Evolutionary conservation across 2,888 invertebrate genomes (phyloP), one percentile per base, ranked within the genome.

Genomic region (Cryptus armator): DNA sequence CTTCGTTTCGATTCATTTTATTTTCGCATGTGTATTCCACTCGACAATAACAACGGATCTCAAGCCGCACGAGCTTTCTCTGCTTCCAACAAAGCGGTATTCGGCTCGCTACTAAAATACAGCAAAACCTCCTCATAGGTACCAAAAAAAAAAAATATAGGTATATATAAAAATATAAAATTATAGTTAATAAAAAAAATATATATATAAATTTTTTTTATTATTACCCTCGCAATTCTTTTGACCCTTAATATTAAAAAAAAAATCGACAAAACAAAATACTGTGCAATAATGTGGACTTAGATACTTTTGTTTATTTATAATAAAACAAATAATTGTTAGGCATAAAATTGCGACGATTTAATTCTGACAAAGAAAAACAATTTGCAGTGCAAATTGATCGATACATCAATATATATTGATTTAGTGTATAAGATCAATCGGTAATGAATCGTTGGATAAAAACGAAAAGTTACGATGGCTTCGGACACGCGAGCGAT

Each of bases 41-140:
- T 37, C 16, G 43, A 81, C 37, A 37, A 70, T 70, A 75, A 59
- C 59, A 51, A 62, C 51, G 51, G 51, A 64, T n/a, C 43, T 32
- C 16, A 12, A 77, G 56, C 62, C 48, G 53, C 44, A 75, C 56
- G 19, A 19, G 43, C 16, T 44, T 43, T 37, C 51, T 19, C 9
- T 3, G 43, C 14, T n/a, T 53, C 56, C 19, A 44, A 72, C 56
- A 56, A 72, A 37, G 14, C 53, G 9, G 7, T 24, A 16, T 24
- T 19, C 19, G 19, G 59, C 29, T 19, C 16, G 53, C 16, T 59
- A 59, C 1, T 59, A 29, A 29, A 5, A 7, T 14, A 29, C 59
- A 29, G 59, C 24, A 14, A 19, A 59, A 24, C 24, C 43, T 37
- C 66, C 43, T 43, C 14, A 29, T 7, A n/a, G 14, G 29, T 37